Evolutionary conservation across 2,113 vertebrate genomes (phyloP).

Genomic region (Pachyramphus minor): DNA sequence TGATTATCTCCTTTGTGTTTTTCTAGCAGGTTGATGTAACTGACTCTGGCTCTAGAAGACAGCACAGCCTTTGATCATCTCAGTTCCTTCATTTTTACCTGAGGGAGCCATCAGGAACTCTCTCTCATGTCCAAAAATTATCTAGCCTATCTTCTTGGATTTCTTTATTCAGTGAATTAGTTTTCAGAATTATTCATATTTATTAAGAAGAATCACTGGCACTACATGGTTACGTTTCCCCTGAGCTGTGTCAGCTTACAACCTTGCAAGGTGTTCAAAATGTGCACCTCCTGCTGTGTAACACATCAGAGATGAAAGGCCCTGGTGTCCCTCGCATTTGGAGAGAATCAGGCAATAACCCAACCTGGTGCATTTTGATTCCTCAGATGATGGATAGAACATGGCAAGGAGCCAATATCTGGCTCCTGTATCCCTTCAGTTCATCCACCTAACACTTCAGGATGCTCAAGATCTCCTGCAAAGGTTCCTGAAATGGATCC

Average conservation of each 20-base stretch:
- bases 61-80: constrained; percentile 58
- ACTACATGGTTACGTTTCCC: neutral
- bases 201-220: constrained; percentile 13
- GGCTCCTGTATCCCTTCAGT: neutral
- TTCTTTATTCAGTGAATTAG: constrained; percentile 49
- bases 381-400: neutral
- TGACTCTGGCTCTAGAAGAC: constrained; percentile 48
- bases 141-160: constrained; percentile 21
- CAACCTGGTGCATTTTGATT: neutral
- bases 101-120: constrained; percentile 51
- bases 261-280: neutral
- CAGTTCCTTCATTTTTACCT: constrained; percentile 36
- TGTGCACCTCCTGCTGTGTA: neutral
- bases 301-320: neutral
- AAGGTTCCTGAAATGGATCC: neutral
- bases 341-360: neutral
- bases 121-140: constrained; percentile 50
- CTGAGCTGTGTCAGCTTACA: constrained; percentile 16
- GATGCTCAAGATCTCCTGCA: neutral
- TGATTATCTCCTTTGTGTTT: constrained; percentile 44
- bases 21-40: constrained; percentile 26
- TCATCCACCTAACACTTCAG: neutral
- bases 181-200: constrained; percentile 55
- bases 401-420: neutral
- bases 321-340: neutral